Evolutionary conservation across 1,140 invertebrate genomes (phyloP).

Genomic region (Oncopodura yosiiana): DNA sequence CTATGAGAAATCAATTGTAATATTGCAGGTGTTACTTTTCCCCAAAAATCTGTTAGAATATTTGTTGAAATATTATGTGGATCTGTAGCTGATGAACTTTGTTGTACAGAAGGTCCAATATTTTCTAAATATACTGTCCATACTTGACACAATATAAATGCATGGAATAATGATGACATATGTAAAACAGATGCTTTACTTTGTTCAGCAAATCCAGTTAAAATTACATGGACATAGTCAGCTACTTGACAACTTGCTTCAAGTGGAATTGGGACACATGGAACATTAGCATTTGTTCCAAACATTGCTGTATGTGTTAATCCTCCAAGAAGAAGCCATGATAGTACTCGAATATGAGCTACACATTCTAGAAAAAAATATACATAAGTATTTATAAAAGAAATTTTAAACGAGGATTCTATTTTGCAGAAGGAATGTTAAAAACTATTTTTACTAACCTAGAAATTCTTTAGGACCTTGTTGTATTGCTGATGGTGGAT

Average conservation of each 20-base stretch:
- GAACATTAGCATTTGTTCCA: constrained; percentile 37
- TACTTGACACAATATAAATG: constrained; percentile 72
- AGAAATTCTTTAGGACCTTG: constrained; percentile 55
- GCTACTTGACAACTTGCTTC: constrained; percentile 92
- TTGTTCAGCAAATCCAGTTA: constrained; percentile 92
- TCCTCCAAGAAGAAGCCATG: constrained; percentile 90
- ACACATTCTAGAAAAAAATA: constrained; percentile 78
- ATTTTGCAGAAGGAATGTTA: background rate
- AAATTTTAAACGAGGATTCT: background rate
- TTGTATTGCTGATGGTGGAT: constrained; percentile 68
- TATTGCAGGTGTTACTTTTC: constrained; percentile 89
- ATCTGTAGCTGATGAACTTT: constrained; percentile 49
- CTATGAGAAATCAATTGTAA: constrained; percentile 86
- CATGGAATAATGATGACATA: constrained; percentile 80
- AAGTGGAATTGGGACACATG: constrained; percentile 82
- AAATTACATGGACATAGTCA: constrained; percentile 86
- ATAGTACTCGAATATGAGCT: constrained; percentile 82
- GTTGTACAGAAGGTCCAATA: constrained; percentile 55
- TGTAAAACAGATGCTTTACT: constrained; percentile 79
- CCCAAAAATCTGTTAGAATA: constrained; percentile 97
- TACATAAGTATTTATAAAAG: constrained; percentile 1
- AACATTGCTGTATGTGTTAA: constrained; percentile 73
- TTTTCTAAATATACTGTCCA: constrained; percentile 98
- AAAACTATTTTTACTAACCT: background rate
- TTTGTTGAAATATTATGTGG: constrained; percentile 60